These are phyloP conservation scores for Carollia perspicillata DNA, from an alignment of 2,113 vertebrate species.

Conservation along the genomic window DNA sequence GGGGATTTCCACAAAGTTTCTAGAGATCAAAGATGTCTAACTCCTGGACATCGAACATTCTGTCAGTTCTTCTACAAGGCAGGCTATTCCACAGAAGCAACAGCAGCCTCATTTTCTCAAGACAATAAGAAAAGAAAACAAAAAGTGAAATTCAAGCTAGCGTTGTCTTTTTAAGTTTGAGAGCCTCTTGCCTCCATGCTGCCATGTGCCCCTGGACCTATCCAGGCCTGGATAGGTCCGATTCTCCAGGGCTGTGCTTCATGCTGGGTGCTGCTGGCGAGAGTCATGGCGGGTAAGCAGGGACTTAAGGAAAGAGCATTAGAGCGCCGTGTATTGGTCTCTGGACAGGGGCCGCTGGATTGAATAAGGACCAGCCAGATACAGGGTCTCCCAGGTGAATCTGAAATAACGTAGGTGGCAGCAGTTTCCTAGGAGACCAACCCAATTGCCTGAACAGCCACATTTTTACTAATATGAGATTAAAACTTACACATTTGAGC, in stretches of 20 bases:
- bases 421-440: constrained; percentile 72
- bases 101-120: constrained; percentile 36
- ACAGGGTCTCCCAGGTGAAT: constrained; percentile 62
- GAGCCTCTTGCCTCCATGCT: neutral
- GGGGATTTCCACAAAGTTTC: constrained; percentile 5
- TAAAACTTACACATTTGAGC: constrained; percentile 50
- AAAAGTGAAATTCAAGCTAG: neutral
- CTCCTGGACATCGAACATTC: neutral
- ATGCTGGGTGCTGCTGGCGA: neutral
- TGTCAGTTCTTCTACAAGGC: neutral
- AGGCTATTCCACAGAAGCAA: neutral
- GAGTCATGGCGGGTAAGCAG: neutral
- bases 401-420: constrained; percentile 67
- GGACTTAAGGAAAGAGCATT: neutral
- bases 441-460: constrained; percentile 70
- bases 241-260: constrained; percentile 21
- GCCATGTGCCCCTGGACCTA: neutral
- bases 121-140: neutral
- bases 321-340: constrained; percentile 4
- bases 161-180: neutral
- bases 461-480: constrained; percentile 71
- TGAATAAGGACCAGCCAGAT: constrained; percentile 59
- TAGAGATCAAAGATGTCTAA: constrained; percentile 2
- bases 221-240: neutral
- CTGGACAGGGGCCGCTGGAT: constrained; percentile 55